Conservation (phyloP, 2,888 invertebrate species). For the Schizotus pectinicornis region DNA sequence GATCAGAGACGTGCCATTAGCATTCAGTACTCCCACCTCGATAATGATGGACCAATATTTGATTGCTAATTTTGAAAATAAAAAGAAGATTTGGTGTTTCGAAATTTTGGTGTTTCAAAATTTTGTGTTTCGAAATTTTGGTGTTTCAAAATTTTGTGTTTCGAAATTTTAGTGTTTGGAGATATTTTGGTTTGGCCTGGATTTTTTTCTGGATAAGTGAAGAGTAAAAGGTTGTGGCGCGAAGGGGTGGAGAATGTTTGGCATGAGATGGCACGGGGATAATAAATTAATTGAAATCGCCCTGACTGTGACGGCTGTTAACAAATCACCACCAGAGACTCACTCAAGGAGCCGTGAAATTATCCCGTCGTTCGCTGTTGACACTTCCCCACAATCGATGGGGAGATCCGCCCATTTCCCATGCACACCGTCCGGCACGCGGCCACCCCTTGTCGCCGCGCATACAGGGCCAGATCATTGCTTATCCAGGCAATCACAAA, state of each 20-base stretch:
- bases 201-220: no score
- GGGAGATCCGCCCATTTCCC: constrained; percentile 43
- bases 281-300: constrained; percentile 29
- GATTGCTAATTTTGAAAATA: no score
- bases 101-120: no score
- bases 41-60: constrained; percentile 31
- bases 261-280: constrained; percentile 1
- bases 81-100: no score
- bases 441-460: neutral
- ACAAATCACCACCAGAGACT: constrained; percentile 45
- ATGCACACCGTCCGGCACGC: constrained; percentile 33
- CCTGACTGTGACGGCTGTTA: constrained; percentile 45
- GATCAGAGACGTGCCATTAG: constrained; percentile 36
- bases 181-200: no score
- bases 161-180: no score
- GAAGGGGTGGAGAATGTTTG: no score
- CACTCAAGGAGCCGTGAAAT: constrained; percentile 44
- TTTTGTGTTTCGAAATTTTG: no score
- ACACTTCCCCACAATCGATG: constrained; percentile 51
- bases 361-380: constrained; percentile 39
- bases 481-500: neutral
- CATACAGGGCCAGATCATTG: neutral
- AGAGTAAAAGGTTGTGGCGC: no score
- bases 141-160: no score
- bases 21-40: constrained; percentile 47